Evolutionary conservation across 2,797 vertebrate species (phyloP), one percentile per base, ranked within the genome.

Genomic region (Chaetophractus vellerosus): DNA sequence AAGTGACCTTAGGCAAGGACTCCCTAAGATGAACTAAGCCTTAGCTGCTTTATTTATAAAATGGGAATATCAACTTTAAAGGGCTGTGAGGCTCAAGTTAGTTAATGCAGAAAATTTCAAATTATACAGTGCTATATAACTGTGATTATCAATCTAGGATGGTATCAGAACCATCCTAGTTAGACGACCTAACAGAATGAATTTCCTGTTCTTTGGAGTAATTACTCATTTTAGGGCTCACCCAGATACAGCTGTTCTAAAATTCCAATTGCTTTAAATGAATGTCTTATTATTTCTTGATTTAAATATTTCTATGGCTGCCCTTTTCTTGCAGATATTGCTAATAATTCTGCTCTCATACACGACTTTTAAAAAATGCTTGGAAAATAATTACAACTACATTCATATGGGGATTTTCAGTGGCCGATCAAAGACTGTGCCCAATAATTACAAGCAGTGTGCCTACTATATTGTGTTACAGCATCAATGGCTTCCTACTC

Each of bases 181-280:
- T 76, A 88, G 26, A 82, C 38, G 21, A 68, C 8, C 41, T 33
- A 68, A 59, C 36, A 68, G n/a, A 85, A 82, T 74, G 41, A 83
- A 94, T 24, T 81, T 69, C 33, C 31, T 36, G 5, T 75, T 78
- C 66, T 79, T 59, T 9, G 1, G 4, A 59, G 28, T 83, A 83
- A 63, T 88, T 88, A 50, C 1, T 75, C 41, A 91, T 79, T 93
- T 94, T 85, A 61, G 31, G 66, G 26, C 64, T 95, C 71, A 81
- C 15, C 9, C 69, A 59, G 15, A 55, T n/a, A 78, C 19, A 11
- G 19, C 36, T 94, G 10, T 82, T 78, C 41, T 86, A 82, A 95
- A 78, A 86, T 75, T 80, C 15, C 36, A 90, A 31, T 28, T 93
- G 57, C 74, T 91, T 72, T 76, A 50, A 55, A 83, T 50, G 68